phyloP scores from a whole-genome alignment of 2,797 vertebrate species.

The Arctocebus calabarensis region DNA sequence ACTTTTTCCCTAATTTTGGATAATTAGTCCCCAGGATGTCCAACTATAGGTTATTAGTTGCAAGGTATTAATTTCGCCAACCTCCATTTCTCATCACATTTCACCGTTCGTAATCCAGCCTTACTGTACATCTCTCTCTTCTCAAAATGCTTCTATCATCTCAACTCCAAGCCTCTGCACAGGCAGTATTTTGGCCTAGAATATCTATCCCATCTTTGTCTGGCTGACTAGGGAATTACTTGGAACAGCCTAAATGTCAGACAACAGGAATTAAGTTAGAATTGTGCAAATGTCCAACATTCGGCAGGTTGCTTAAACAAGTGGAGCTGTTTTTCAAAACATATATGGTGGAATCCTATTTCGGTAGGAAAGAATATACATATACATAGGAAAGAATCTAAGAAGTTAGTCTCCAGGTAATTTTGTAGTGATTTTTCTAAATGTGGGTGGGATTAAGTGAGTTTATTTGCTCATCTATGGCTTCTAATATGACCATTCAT shows the following conservation, averaged over 20 bases:
- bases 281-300: not conserved
- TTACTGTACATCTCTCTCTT: not conserved
- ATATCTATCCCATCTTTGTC: not conserved
- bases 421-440: constrained; percentile 37
- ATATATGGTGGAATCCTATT: not conserved
- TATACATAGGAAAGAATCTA: not conserved
- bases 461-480: not conserved
- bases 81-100: not conserved
- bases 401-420: not conserved
- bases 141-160: not conserved
- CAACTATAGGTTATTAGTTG: not conserved
- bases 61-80: not conserved
- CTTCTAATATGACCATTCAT: not conserved
- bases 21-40: not conserved
- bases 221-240: not conserved
- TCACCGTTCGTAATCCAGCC: not conserved
- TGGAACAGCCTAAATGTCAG: not conserved
- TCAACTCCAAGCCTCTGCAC: not conserved
- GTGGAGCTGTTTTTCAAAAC: not conserved
- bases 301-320: not conserved
- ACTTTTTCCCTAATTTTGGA: not conserved
- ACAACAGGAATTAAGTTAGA: not conserved
- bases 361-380: not conserved
- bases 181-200: not conserved
- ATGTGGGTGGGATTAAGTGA: not conserved